phyloP scores from a whole-genome alignment of 2,113 vertebrate genomes.

The Axis porcinus region DNA sequence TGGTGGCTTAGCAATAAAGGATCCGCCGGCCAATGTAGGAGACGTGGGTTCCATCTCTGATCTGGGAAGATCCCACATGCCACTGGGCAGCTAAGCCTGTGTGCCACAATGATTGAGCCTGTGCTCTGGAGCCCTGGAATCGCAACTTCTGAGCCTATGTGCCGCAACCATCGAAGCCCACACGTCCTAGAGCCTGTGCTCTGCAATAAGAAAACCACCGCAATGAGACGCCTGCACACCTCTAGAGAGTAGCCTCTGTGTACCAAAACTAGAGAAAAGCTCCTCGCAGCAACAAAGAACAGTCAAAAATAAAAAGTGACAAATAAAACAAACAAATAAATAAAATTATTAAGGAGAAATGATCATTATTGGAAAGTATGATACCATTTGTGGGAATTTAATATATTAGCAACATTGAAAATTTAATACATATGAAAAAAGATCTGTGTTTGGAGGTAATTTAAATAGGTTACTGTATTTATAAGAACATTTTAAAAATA shows the following conservation, averaged over 20 bases:
- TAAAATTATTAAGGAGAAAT: neutral
- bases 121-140: neutral
- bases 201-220: neutral
- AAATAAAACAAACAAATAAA: neutral
- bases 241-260: neutral
- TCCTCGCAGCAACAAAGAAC: neutral
- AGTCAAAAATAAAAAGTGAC: neutral
- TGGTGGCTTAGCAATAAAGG: neutral
- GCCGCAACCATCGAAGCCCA: accelerated
- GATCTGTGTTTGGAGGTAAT: neutral
- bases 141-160: accelerated
- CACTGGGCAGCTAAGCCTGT: neutral
- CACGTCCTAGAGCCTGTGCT: neutral
- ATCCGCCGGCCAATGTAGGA: neutral
- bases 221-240: neutral
- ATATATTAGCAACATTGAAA: neutral
- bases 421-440: neutral
- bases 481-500: neutral
- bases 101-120: accelerated
- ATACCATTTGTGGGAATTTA: neutral
- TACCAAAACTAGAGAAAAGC: neutral
- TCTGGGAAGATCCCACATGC: neutral
- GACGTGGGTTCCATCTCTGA: neutral
- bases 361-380: neutral
- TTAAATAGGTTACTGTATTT: neutral